These are phyloP conservation scores for Cryptocephalus primarius DNA, from an alignment of 2,888 invertebrate genomes.

Conservation along the genomic window DNA sequence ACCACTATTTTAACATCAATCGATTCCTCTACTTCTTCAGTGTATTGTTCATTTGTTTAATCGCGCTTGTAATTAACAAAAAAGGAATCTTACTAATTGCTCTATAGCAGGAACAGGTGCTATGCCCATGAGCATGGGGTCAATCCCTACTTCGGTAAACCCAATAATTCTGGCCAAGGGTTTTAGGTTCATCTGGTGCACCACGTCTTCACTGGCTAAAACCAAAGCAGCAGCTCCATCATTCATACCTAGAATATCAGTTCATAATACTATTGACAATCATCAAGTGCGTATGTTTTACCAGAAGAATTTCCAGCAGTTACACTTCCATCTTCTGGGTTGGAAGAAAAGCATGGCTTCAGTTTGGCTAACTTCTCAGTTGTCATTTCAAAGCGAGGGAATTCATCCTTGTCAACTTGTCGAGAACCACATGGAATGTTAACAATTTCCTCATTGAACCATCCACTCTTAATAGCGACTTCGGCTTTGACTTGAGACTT, in stretches of 20 bases:
- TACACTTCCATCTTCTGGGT: slow-evolving; percentile 48
- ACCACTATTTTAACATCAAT: too few species aligned
- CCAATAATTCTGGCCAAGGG: slow-evolving; percentile 68
- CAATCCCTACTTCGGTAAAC: slow-evolving; percentile 67
- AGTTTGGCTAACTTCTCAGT: slow-evolving; percentile 50
- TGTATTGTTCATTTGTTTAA: too few species aligned
- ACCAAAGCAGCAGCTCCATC: slow-evolving; percentile 86
- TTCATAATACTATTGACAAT: too few species aligned
- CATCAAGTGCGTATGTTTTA: neutral
- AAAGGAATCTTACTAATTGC: slow-evolving; percentile 47
- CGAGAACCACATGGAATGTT: slow-evolving; percentile 36
- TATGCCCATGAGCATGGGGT: slow-evolving; percentile 69
- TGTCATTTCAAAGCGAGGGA: slow-evolving; percentile 51
- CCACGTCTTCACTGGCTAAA: slow-evolving; percentile 52
- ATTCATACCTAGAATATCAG: slow-evolving; percentile 41
- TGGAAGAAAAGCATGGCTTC: slow-evolving; percentile 45
- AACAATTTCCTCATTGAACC: slow-evolving; percentile 62
- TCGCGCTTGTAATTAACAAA: neutral
- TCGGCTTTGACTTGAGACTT: slow-evolving; percentile 57
- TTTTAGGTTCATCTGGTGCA: slow-evolving; percentile 42
- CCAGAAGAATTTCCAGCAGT: slow-evolving; percentile 74
- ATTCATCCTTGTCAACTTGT: slow-evolving; percentile 50
- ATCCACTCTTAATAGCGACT: slow-evolving; percentile 47
- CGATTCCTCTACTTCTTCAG: too few species aligned
- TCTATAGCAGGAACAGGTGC: slow-evolving; percentile 64